Percentiles rank a stretch among this genome's conserved stretches.
phyloP scores from a whole-genome alignment of 2,888 invertebrate genomes.

The Cantharis nigra region DNA sequence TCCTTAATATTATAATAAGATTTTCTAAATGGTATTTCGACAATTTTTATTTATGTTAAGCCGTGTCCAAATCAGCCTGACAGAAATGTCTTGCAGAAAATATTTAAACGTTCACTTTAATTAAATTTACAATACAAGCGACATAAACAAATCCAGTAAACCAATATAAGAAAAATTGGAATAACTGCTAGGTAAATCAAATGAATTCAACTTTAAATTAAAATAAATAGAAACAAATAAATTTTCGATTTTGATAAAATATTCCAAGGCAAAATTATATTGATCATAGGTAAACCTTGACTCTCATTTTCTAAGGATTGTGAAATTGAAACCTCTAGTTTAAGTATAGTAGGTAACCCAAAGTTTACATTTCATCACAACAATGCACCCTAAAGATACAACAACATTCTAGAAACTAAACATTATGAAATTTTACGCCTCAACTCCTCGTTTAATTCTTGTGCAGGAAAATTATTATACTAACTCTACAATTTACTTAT shows the following conservation, averaged over 20 bases:
- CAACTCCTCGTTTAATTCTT: not conserved
- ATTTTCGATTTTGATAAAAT: not conserved
- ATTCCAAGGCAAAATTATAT: not conserved
- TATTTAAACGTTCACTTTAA: not conserved
- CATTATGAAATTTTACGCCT: not conserved
- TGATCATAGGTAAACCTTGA: not conserved
- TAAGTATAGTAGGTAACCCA: not conserved
- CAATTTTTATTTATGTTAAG: not conserved
- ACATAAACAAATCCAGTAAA: not conserved
- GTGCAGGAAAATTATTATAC: not conserved
- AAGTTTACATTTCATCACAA: not conserved
- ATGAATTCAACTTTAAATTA: not conserved
- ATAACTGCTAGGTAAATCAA: not conserved
- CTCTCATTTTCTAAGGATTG: not conserved
- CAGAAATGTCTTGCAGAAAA: not conserved
- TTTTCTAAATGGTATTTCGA: not conserved
- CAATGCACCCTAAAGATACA: not conserved
- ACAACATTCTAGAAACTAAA: not conserved
- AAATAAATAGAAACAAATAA: not conserved
- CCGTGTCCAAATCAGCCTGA: not conserved
- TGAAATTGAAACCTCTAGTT: not conserved
- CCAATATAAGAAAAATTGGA: not conserved
- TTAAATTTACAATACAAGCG: not conserved
- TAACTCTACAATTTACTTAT: no score
- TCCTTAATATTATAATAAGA: no score